phyloP scores from a whole-genome alignment of 2,888 invertebrate genomes.

The Julus scandinavius region DNA sequence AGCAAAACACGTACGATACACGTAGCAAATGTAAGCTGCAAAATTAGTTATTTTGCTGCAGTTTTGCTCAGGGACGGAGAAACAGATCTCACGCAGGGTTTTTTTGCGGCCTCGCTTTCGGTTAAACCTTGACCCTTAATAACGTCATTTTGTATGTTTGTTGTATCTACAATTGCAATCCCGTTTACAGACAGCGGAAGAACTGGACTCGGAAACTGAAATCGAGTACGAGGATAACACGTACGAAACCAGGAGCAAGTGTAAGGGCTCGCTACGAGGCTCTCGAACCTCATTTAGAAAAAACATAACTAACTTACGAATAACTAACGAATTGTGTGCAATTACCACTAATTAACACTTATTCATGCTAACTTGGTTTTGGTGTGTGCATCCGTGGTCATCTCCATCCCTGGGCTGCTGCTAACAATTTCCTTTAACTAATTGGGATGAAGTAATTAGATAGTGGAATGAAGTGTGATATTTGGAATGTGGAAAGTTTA shows the following conservation, averaged over 20 bases:
- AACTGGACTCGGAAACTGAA: conserved; percentile 87
- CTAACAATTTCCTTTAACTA: conserved; percentile 11
- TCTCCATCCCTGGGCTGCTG: conserved; percentile 53
- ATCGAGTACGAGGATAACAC: conserved; percentile 83
- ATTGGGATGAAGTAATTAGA: neutral
- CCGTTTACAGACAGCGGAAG: conserved; percentile 80
- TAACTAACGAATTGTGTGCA: conserved; percentile 28
- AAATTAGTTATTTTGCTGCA: conserved; percentile 6
- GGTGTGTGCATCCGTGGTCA: conserved; percentile 29
- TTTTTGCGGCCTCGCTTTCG: neutral
- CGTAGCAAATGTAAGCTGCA: conserved; percentile 85
- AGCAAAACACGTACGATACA: conserved; percentile 84
- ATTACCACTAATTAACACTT: neutral
- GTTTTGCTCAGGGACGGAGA: conserved; percentile 50
- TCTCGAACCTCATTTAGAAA: neutral
- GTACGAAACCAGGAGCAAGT: conserved; percentile 89
- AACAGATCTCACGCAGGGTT: neutral
- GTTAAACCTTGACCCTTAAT: neutral
- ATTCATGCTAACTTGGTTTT: conserved; percentile 37
- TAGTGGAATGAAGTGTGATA: neutral
- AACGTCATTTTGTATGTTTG: neutral
- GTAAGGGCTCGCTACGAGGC: conserved; percentile 70
- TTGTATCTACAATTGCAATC: neutral
- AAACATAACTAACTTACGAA: neutral
- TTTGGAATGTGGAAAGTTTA: neutral